A percentile compares a stretch with the other conserved stretches of the same genome.
phyloP scores from a whole-genome alignment of 1,140 invertebrate species.

The Venturia canescens region DNA sequence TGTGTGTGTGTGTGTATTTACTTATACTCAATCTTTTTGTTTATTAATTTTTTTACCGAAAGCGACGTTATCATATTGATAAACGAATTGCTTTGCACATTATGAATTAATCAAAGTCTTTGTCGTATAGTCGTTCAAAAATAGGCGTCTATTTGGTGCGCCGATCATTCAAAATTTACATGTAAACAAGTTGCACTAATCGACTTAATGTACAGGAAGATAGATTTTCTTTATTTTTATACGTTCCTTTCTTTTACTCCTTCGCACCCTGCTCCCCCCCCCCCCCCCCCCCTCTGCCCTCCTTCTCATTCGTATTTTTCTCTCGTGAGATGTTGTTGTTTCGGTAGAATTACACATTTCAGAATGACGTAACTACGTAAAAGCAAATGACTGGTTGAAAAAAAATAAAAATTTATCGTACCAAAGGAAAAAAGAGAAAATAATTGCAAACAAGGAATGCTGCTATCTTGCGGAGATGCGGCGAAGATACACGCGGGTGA shows the following conservation, averaged over 20 bases:
- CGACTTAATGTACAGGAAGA: constrained; percentile 71
- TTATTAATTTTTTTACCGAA: constrained; percentile 57
- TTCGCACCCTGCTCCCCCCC: too few species aligned
- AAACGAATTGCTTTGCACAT: constrained; percentile 38
- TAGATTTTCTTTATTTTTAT: constrained; percentile 59
- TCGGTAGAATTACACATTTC: too few species aligned
- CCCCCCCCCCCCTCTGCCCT: too few species aligned
- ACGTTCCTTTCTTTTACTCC: constrained; percentile 6
- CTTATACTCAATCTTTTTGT: background rate
- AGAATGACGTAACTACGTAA: too few species aligned
- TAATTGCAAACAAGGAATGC: background rate
- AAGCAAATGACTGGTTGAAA: background rate
- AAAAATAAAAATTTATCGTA: too few species aligned
- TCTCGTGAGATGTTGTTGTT: too few species aligned
- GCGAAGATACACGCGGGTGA: too few species aligned
- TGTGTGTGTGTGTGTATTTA: background rate
- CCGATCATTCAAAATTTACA: constrained; percentile 66
- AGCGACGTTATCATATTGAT: constrained; percentile 65
- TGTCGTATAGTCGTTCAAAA: constrained; percentile 62
- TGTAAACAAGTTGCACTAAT: constrained; percentile 61
- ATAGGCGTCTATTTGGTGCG: constrained; percentile 71
- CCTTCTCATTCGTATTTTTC: too few species aligned
- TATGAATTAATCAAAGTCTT: constrained; percentile 53
- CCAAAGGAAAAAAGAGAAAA: background rate
- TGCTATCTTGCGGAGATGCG: background rate